Percentiles rank a stretch among this genome's conserved stretches.
Evolutionary conservation across 2,113 vertebrate genomes (phyloP).

Genomic region (Hippotragus niger): DNA sequence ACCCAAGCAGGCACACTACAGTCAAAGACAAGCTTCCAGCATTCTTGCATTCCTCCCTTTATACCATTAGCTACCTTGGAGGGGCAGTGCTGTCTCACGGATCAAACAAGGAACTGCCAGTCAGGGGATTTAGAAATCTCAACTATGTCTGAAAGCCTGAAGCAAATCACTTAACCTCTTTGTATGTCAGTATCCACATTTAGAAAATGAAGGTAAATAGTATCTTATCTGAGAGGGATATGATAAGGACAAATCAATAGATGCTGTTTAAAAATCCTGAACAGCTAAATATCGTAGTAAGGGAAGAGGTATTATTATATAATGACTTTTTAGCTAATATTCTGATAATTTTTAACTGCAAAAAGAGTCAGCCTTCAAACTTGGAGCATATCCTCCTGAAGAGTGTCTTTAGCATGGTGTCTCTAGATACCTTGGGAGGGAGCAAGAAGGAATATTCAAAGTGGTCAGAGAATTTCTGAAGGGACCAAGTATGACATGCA

Average conservation of each 20-base stretch:
- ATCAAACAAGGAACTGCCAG: not conserved
- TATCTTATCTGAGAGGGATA: not conserved
- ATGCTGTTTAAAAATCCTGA: not conserved
- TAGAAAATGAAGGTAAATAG: not conserved
- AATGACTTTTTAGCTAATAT: not conserved
- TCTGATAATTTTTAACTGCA: not conserved
- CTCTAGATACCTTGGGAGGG: not conserved
- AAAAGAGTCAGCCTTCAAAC: not conserved
- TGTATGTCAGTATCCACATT: not conserved
- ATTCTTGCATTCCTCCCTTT: not conserved
- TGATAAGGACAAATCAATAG: conserved; percentile 17
- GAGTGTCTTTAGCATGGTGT: not conserved
- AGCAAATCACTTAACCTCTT: conserved; percentile 25
- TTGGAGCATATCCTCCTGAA: not conserved
- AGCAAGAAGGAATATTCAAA: not conserved
- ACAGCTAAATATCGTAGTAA: not conserved
- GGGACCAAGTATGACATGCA: not conserved
- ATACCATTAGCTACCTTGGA: conserved; percentile 1
- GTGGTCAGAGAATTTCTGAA: not conserved
- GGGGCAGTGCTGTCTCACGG: conserved; percentile 12
- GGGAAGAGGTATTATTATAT: not conserved
- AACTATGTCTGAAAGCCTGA: not conserved
- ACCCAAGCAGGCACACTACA: not conserved
- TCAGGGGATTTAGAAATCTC: not conserved
- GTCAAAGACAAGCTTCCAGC: not conserved